phyloP scores from a whole-genome alignment of 2,113 vertebrate genomes.

The Felis chaus region DNA sequence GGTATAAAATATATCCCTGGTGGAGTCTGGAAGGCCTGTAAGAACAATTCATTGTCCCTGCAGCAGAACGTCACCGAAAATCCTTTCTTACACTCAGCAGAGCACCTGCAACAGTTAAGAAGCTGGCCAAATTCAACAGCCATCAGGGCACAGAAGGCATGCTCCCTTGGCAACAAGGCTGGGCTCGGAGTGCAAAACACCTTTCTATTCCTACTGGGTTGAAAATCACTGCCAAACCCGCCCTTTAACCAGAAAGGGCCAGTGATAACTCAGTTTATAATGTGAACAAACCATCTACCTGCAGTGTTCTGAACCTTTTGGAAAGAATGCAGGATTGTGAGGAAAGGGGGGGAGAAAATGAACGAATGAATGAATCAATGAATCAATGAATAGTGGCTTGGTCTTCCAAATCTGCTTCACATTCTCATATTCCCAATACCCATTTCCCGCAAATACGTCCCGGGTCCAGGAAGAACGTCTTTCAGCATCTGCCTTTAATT shows the following conservation, averaged over 20 bases:
- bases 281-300: background rate
- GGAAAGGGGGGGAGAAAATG: background rate
- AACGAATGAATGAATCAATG: background rate
- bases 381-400: background rate
- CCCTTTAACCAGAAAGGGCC: background rate
- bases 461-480: background rate
- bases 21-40: background rate
- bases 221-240: background rate
- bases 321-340: background rate
- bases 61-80: background rate
- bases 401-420: conserved; percentile 49
- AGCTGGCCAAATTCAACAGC: background rate
- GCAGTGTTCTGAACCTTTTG: background rate
- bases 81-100: background rate
- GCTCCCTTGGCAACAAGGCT: background rate
- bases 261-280: background rate
- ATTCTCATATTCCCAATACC: background rate
- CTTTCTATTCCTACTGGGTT: background rate
- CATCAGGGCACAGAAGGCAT: background rate
- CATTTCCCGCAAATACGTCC: background rate
- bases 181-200: background rate
- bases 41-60: background rate
- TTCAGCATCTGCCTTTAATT: conserved; percentile 47
- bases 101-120: background rate
- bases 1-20: background rate